Percentiles rank a stretch among this genome's conserved stretches.
These are phyloP conservation scores for Brachyalestes nurse DNA, from an alignment of 2,797 vertebrate species.

Conservation along the genomic window DNA sequence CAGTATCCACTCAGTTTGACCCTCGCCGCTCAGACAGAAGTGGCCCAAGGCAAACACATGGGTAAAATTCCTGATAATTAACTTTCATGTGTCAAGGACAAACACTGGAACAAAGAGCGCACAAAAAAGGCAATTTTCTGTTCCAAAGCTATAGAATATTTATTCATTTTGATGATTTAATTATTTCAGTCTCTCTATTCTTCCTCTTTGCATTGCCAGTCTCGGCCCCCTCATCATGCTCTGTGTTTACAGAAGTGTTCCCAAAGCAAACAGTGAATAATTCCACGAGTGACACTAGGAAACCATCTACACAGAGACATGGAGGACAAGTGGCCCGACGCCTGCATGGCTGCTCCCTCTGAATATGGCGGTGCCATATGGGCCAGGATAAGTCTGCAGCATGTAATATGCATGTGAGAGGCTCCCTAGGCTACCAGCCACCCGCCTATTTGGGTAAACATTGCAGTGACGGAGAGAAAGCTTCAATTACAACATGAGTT, in stretches of 20 bases:
- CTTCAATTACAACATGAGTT: conserved; percentile 18
- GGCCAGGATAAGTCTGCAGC: background rate
- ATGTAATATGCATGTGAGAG: conserved; percentile 28
- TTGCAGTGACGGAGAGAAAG: conserved; percentile 1
- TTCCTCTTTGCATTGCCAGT: background rate
- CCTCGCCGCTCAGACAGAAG: conserved; percentile 38
- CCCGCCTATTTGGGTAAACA: conserved; percentile 43
- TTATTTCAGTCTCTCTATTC: background rate
- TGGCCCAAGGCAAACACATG: conserved; percentile 67
- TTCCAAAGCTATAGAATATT: background rate
- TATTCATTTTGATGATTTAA: conserved; percentile 2
- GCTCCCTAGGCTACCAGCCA: conserved; percentile 19
- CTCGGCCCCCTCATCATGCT: conserved; percentile 10
- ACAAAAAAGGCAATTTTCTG: background rate
- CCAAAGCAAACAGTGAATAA: conserved; percentile 56
- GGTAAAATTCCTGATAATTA: conserved; percentile 33
- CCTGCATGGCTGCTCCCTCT: background rate
- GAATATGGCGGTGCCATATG: background rate
- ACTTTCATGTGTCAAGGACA: conserved; percentile 17
- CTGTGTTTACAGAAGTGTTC: conserved; percentile 22
- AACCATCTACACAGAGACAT: conserved; percentile 56
- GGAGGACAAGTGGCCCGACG: conserved; percentile 6
- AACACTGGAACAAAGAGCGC: background rate
- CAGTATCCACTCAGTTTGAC: background rate
- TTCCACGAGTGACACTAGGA: conserved; percentile 54